Evolutionary conservation across 2,797 vertebrate genomes (phyloP), one percentile per base, ranked within the genome.

Genomic region (Cossypha niveicapilla): DNA sequence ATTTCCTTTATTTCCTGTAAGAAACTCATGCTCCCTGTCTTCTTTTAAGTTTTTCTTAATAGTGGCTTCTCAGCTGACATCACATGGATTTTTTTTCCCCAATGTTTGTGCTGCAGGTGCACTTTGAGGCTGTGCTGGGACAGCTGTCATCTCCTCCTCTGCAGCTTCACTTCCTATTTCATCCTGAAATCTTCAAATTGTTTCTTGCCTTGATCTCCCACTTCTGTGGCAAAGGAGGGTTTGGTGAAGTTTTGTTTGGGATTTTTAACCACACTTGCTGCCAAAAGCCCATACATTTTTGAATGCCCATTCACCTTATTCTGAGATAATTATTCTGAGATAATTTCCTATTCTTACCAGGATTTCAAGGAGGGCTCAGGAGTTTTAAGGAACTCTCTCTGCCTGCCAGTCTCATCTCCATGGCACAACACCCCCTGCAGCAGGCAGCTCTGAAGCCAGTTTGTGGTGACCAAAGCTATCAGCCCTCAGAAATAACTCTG

Each of bases 401-500:
- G 42, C 42, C 66, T 83, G 41, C 56, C 76, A 48, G 24, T 39
- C 53, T 50, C 27, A 39, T 12, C 11, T 56, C 25, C 19, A 15
- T 21, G 72, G 44, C 34, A 28, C 5, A 12, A 24, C 62, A 27
- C 12, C 3, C 6, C 68, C 56, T 45, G 50, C 41, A 72, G 72
- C 45, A 50, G 72, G 57, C 45, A 2, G 21, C 76, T 91, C 81
- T 72, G 27, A 9, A 86, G 85, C 19, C 86, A 63, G 16, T 30
- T 75, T 86, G 61, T 77, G 39, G 68, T 65, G 57, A 79, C 58
- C 83, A 85, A 6, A 37, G 39, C 72, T 24, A 4, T 2, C 94
- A 91, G 82, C 60, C 45, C 39, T 61, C 86, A 68, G 66, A 72
- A 94, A 84, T 34, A 92, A 94, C 81, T 88, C 83, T 71, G 32